Evolutionary conservation across 1,140 invertebrate species (phyloP), one percentile per base, ranked within the genome.

Genomic region (Eupristina koningsbergeri): DNA sequence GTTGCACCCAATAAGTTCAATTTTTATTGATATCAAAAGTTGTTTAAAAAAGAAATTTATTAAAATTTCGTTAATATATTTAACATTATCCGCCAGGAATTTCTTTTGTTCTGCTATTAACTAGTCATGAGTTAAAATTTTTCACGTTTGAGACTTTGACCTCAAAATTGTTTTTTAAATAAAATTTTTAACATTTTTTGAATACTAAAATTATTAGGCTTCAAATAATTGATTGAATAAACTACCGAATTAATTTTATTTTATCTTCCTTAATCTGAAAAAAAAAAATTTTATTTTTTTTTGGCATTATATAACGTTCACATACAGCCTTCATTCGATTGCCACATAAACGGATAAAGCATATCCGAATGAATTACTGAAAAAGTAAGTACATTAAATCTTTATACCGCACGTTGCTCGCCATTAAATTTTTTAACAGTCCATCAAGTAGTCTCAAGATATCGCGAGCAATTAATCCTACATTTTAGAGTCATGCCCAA

Each of bases 101-200:
- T 75, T 75, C 73, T 22, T 75, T 75, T 75, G 73, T 75, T 50
- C 29, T 31, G 45, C 5, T 71, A 26, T 71, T 67, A 11, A 22
- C 34, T 15, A 19, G 15, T 36, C 5, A 39, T 36, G 9, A 67
- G 0, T 67, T 2, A 5, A 7, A 36, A 36, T 36, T 19, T 67
- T 67, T 36, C 1, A 67, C 1, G 15, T 36, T 36, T 36, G 9
- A 36, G 64, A 11, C 15, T 36, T 67, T 36, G 1, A 17, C 3
- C 17, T 67, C 15, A 3, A 34, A 36, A 36, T 64, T 64, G 13
- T 64, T 64, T 64, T 67, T 36, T 39, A 67, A 67, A 67, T 39
- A 39, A 67, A 67, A 67, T 67, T 67, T 67, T 22, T 19, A 34
- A 67, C 11, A 1, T 67, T 17, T 67, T 22, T 67, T 36, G 11